These are phyloP conservation scores for Uria aalge DNA, from an alignment of 2,113 vertebrate genomes.

Conservation along the genomic window DNA sequence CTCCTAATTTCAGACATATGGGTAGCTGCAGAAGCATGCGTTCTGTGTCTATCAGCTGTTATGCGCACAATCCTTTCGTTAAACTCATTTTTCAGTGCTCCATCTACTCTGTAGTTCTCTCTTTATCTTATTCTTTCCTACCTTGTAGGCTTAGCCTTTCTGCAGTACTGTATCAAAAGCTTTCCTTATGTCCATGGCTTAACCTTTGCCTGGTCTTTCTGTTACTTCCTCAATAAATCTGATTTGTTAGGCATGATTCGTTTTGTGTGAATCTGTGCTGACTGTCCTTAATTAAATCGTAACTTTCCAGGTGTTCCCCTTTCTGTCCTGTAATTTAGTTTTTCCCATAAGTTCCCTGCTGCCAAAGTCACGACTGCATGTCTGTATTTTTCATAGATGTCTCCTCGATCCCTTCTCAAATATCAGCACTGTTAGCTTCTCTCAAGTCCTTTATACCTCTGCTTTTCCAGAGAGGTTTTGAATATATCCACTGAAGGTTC, in stretches of 20 bases:
- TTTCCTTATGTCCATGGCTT: constrained; percentile 57
- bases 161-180: constrained; percentile 48
- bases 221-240: constrained; percentile 70
- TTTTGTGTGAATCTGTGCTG: constrained; percentile 46
- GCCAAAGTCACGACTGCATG: constrained; percentile 21
- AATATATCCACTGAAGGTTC: neutral
- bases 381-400: constrained; percentile 35
- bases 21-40: neutral
- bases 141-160: neutral
- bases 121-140: neutral
- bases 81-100: neutral
- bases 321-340: constrained; percentile 40
- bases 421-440: neutral
- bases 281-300: constrained; percentile 69
- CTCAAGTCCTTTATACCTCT: neutral
- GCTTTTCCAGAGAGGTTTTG: neutral
- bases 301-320: constrained; percentile 60
- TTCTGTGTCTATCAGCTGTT: neutral
- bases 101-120: neutral
- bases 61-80: neutral
- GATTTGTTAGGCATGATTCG: constrained; percentile 60
- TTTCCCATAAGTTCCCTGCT: neutral
- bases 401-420: constrained; percentile 32
- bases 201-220: constrained; percentile 57
- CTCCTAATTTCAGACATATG: neutral